Conservation (phyloP, 2,113 vertebrate genomes). For the Arizona elegans region DNA sequence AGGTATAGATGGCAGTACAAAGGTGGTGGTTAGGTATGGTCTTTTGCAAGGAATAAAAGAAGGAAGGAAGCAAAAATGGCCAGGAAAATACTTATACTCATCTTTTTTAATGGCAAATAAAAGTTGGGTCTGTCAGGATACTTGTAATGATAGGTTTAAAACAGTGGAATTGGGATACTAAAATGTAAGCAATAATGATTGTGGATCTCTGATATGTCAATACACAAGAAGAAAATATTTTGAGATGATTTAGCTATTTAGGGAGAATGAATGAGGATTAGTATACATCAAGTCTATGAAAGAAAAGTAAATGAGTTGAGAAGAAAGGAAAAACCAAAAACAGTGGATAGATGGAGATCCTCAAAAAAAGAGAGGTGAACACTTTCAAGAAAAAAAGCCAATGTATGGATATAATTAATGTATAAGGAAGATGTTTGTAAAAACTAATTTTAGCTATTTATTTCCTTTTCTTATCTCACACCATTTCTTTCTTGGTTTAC, state of each 20-base stretch:
- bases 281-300: background rate
- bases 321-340: background rate
- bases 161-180: background rate
- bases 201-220: background rate
- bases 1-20: background rate
- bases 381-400: background rate
- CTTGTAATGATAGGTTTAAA: background rate
- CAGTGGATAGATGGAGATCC: background rate
- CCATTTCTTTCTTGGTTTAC: background rate
- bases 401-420: background rate
- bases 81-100: background rate
- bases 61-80: background rate
- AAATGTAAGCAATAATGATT: background rate
- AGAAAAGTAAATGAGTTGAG: background rate
- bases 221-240: background rate
- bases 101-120: background rate
- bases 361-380: background rate
- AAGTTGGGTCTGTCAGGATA: background rate
- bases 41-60: background rate
- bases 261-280: background rate
- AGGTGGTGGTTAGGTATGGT: background rate
- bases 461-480: background rate
- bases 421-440: background rate
- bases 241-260: background rate
- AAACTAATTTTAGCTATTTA: background rate